Percentiles rank a stretch among this genome's conserved stretches.
Evolutionary conservation across 92 coral and sea anemone genomes (phyloP).

Genomic region (Phenganax subtilis): DNA sequence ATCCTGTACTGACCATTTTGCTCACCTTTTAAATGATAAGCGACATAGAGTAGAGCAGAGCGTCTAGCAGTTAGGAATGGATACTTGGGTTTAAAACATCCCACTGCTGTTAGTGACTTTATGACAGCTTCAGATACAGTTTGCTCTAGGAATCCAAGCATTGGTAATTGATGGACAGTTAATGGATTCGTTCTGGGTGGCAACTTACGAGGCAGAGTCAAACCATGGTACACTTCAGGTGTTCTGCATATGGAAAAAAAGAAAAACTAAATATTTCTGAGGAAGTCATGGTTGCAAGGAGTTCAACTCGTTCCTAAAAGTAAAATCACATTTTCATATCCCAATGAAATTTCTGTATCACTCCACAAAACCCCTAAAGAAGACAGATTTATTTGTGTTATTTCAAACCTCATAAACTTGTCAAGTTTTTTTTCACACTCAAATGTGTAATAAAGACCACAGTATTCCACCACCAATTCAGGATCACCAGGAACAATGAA

Average conservation of each 20-base stretch:
- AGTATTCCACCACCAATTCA: conserved; percentile 87
- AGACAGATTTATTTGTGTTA: not conserved
- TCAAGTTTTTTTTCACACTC: conserved; percentile 82
- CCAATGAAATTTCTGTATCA: no score
- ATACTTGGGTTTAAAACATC: conserved; percentile 91
- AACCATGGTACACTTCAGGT: conserved; percentile 78
- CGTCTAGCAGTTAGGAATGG: conserved; percentile 83
- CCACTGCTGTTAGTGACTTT: conserved; percentile 88
- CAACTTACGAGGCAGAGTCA: conserved; percentile 82
- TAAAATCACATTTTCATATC: not conserved
- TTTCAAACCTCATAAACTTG: conserved; percentile 69
- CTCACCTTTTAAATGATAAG: conserved; percentile 89
- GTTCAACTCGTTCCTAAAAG: not conserved
- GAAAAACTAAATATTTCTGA: not conserved
- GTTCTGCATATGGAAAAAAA: conserved; percentile 39
- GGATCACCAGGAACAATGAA: conserved; percentile 80
- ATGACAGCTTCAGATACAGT: conserved; percentile 83
- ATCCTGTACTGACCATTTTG: not conserved
- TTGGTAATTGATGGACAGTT: conserved; percentile 72
- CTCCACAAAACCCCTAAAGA: not conserved
- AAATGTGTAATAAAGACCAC: conserved; percentile 66
- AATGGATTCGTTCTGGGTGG: conserved; percentile 85
- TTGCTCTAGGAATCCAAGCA: conserved; percentile 97
- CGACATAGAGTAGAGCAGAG: conserved; percentile 80
- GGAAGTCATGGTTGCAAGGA: not conserved